Evolutionary conservation across 2,888 invertebrate species (phyloP).

Genomic region (Drosophila greeni): DNA sequence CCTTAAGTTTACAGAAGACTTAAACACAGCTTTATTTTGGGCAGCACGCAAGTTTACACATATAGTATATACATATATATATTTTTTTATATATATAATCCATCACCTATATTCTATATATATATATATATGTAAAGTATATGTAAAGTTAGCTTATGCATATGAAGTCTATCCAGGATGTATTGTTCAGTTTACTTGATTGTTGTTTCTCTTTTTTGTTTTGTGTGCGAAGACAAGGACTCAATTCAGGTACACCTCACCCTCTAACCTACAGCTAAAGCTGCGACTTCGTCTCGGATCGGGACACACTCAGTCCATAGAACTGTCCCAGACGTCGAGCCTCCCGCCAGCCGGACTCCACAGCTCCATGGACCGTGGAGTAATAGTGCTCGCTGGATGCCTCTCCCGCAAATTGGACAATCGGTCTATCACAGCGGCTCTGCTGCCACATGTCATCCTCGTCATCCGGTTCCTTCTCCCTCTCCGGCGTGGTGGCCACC

Average conservation of each 20-base stretch:
- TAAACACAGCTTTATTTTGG: slow-evolving; percentile 49
- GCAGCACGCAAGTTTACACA: slow-evolving; percentile 40
- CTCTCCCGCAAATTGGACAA: slow-evolving; percentile 85
- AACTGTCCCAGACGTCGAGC: slow-evolving; percentile 81
- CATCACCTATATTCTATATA: slow-evolving; percentile 29
- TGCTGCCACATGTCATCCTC: slow-evolving; percentile 48
- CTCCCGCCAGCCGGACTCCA: slow-evolving; percentile 86
- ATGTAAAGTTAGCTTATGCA: slow-evolving; percentile 39
- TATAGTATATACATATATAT: slow-evolving; percentile 18
- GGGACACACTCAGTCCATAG: slow-evolving; percentile 56
- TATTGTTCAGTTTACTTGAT: slow-evolving; percentile 57
- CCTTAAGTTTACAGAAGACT: slow-evolving; percentile 30
- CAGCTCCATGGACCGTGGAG: slow-evolving; percentile 86
- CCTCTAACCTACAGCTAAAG: slow-evolving; percentile 64
- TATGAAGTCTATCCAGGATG: slow-evolving; percentile 58
- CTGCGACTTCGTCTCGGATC: slow-evolving; percentile 61
- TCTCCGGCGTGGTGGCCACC: slow-evolving; percentile 74
- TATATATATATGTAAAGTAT: slow-evolving; percentile 9
- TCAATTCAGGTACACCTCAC: slow-evolving; percentile 26
- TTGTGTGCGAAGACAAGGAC: slow-evolving; percentile 36
- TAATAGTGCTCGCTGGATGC: slow-evolving; percentile 84
- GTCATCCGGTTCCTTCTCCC: slow-evolving; percentile 34
- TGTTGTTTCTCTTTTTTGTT: slow-evolving; percentile 33
- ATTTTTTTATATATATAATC: slow-evolving; percentile 17
- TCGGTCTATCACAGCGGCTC: slow-evolving; percentile 79